Evolutionary conservation across 1,140 invertebrate species (phyloP).

Genomic region (Himalopsyche phryganea): DNA sequence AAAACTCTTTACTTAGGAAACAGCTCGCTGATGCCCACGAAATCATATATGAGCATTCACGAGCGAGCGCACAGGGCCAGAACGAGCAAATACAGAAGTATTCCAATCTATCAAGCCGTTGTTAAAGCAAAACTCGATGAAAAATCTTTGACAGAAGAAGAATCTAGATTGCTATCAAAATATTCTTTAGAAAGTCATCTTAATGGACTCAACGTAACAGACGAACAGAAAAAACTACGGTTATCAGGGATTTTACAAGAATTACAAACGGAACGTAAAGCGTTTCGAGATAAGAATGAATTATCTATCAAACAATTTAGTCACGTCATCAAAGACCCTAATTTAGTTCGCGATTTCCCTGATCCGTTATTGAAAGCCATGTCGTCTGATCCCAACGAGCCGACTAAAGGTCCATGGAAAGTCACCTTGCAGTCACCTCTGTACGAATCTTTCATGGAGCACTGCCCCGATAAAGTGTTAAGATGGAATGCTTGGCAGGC

Average conservation of each 20-base stretch:
- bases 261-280: conserved; percentile 52
- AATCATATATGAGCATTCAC: conserved; percentile 71
- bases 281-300: conserved; percentile 63
- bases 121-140: conserved; percentile 58
- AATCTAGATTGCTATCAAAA: conserved; percentile 71
- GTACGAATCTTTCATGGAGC: conserved; percentile 71
- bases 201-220: conserved; percentile 64
- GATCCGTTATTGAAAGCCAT: conserved; percentile 64
- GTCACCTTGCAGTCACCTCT: conserved; percentile 70
- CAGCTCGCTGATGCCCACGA: conserved; percentile 72
- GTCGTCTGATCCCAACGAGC: conserved; percentile 57
- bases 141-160: conserved; percentile 61
- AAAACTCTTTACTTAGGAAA: conserved; percentile 81
- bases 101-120: conserved; percentile 64
- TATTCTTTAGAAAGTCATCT: conserved; percentile 76
- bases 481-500: conserved; percentile 84
- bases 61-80: conserved; percentile 65
- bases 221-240: conserved; percentile 41
- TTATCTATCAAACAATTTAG: conserved; percentile 60
- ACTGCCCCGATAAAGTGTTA: conserved; percentile 73
- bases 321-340: conserved; percentile 63
- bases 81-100: conserved; percentile 63
- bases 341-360: conserved; percentile 71
- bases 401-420: conserved; percentile 73
- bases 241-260: conserved; percentile 49